A percentile compares a stretch with the other conserved stretches of the same genome.
These are phyloP conservation scores for Drosophila recens DNA, from an alignment of 2,888 invertebrate species.

Conservation along the genomic window DNA sequence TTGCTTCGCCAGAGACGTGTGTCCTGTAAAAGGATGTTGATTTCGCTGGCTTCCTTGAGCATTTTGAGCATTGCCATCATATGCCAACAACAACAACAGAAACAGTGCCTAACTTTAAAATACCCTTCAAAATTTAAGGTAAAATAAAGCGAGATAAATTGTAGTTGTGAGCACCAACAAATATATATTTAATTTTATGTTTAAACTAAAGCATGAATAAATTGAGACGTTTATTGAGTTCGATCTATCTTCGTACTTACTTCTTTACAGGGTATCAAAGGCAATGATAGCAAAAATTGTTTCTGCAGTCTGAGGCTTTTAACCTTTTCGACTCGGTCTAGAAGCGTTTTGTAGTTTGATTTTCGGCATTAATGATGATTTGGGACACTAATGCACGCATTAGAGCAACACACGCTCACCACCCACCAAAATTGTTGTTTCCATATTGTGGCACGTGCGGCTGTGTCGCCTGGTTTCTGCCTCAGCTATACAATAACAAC, in stretches of 20 bases:
- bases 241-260: background rate
- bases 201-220: background rate
- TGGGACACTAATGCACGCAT: constrained; percentile 62
- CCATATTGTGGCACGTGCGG: constrained; percentile 64
- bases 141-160: no score
- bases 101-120: background rate
- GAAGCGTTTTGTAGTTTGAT: constrained; percentile 63
- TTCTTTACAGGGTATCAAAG: constrained; percentile 31
- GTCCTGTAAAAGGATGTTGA: constrained; percentile 53
- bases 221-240: no score
- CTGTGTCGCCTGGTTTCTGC: constrained; percentile 42
- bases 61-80: constrained; percentile 51
- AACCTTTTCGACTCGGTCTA: constrained; percentile 62
- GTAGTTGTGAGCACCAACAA: no score
- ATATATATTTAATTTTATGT: background rate
- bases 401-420: constrained; percentile 42
- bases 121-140: background rate
- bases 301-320: constrained; percentile 59
- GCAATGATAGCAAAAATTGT: constrained; percentile 3
- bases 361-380: constrained; percentile 66
- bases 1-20: constrained; percentile 25
- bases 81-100: constrained; percentile 43
- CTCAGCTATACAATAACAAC: constrained; percentile 6
- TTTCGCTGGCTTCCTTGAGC: constrained; percentile 47
- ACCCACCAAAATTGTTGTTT: constrained; percentile 40